Conservation (phyloP, 2,888 invertebrate species). For the Papilio elwesi region DNA sequence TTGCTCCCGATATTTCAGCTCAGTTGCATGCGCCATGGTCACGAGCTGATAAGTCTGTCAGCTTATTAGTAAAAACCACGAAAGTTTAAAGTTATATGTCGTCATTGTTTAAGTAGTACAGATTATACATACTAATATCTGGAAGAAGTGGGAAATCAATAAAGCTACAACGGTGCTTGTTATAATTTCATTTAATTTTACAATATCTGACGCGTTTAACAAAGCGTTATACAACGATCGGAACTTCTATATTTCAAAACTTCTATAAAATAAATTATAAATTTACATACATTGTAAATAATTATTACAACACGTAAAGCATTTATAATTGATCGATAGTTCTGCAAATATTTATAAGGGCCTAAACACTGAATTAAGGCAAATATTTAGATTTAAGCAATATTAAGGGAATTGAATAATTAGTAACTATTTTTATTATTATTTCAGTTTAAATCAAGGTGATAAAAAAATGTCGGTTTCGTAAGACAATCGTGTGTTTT, state of each 20-base stretch:
- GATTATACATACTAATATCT: too few relatives aligned
- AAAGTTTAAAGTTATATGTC: too few relatives aligned
- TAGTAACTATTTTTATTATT: too few relatives aligned
- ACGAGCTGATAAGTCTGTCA: too few relatives aligned
- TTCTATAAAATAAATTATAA: constrained; percentile 71
- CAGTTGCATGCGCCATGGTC: too few relatives aligned
- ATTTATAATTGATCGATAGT: constrained; percentile 79
- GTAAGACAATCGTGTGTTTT: too few relatives aligned
- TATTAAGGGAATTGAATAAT: too few relatives aligned
- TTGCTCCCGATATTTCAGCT: too few relatives aligned
- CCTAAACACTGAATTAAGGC: constrained; percentile 44
- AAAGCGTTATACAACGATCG: constrained; percentile 79
- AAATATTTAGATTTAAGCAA: neutral
- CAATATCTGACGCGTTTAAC: constrained; percentile 72
- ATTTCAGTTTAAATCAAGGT: too few relatives aligned
- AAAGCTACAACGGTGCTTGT: neutral
- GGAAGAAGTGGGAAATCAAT: neutral
- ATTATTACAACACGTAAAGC: constrained; percentile 80
- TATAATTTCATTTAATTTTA: constrained; percentile 53
- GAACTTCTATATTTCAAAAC: constrained; percentile 79
- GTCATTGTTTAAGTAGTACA: too few relatives aligned
- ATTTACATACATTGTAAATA: constrained; percentile 69
- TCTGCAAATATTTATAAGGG: constrained; percentile 50
- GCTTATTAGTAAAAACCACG: too few relatives aligned
- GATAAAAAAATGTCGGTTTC: too few relatives aligned